These are phyloP conservation scores for Alloplasta piceator DNA, from an alignment of 2,888 invertebrate species.

Conservation along the genomic window DNA sequence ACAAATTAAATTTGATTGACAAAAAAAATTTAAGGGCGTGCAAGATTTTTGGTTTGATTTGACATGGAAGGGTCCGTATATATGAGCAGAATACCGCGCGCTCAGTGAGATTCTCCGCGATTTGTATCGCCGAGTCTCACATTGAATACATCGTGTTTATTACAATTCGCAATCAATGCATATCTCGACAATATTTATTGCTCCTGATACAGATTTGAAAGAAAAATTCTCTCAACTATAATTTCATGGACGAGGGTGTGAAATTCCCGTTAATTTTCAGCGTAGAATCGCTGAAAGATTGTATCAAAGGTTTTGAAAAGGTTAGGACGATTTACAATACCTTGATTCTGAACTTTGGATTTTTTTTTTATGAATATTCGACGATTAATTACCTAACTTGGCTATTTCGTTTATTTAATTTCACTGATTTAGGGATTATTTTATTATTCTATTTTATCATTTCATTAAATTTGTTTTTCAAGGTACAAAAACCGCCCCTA, in stretches of 20 bases:
- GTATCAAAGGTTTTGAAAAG: no score
- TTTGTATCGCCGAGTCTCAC: not conserved
- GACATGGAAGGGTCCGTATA: not conserved
- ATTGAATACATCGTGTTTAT: conserved; percentile 23
- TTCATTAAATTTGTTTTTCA: no score
- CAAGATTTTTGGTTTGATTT: not conserved
- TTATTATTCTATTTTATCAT: no score
- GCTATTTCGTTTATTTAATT: no score
- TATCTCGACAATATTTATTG: conserved; percentile 17
- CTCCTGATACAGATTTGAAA: not conserved
- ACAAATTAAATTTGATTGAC: not conserved
- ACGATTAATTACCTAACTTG: no score
- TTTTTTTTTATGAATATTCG: no score
- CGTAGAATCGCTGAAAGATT: no score
- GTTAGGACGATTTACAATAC: no score
- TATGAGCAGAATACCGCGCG: not conserved
- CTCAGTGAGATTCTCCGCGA: not conserved
- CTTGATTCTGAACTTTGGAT: no score
- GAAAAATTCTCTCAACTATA: conserved; percentile 7
- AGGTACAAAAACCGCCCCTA: no score
- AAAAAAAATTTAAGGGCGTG: not conserved
- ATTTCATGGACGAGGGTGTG: conserved; percentile 40
- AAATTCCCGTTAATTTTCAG: not conserved
- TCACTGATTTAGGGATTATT: no score
- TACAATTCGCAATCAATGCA: conserved; percentile 13